These are phyloP conservation scores for Sarcophaga rosellei DNA, from an alignment of 2,888 invertebrate species.

Conservation along the genomic window DNA sequence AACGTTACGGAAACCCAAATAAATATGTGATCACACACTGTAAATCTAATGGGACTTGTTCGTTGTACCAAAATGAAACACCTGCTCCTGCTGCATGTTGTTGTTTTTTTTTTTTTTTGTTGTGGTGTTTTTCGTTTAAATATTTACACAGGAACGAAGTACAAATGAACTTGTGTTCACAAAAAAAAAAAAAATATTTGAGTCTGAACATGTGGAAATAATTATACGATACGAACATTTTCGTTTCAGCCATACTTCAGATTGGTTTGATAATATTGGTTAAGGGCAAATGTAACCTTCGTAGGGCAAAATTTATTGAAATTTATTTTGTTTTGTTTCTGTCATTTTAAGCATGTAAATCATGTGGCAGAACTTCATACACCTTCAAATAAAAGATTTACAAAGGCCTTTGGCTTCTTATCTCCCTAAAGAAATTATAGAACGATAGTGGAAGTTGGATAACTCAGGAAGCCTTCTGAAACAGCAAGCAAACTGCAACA, in stretches of 20 bases:
- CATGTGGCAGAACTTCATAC: too few species aligned
- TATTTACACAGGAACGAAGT: background rate
- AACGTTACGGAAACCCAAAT: background rate
- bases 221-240: slow-evolving; percentile 47
- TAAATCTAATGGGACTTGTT: background rate
- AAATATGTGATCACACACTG: slow-evolving; percentile 28
- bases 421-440: too few species aligned
- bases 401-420: too few species aligned
- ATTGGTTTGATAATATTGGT: slow-evolving; percentile 26
- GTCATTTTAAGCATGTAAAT: too few species aligned
- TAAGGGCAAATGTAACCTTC: background rate
- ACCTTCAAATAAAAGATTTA: too few species aligned
- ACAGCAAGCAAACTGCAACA: too few species aligned
- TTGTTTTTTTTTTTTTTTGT: background rate
- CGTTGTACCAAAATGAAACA: slow-evolving; percentile 25
- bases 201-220: slow-evolving; percentile 14
- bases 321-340: background rate
- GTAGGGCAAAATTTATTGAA: background rate
- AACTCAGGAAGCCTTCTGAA: too few species aligned
- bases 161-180: slow-evolving; percentile 41
- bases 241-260: slow-evolving; percentile 24
- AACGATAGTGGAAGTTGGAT: too few species aligned
- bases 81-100: slow-evolving; percentile 32
- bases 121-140: background rate
- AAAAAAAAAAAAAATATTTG: background rate